Evolutionary conservation across 2,113 vertebrate genomes (phyloP).

Genomic region (Anser cygnoides): DNA sequence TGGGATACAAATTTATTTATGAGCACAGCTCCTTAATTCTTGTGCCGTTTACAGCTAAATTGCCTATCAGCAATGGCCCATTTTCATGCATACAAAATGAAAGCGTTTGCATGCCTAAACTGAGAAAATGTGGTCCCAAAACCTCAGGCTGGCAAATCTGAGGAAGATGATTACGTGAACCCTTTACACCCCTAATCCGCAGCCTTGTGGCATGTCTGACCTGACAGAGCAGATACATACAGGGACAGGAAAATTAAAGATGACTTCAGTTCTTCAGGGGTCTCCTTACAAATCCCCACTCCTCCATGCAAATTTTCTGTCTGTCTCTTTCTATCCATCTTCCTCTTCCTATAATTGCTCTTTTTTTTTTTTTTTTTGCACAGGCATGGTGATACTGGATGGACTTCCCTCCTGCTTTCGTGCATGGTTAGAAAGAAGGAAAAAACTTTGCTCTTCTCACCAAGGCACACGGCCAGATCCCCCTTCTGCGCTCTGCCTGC

Average conservation of each 20-base stretch:
- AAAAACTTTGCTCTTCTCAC: not conserved
- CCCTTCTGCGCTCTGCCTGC: not conserved
- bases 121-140: not conserved
- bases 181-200: not conserved
- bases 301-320: not conserved
- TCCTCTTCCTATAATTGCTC: not conserved
- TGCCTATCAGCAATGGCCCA: not conserved
- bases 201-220: not conserved
- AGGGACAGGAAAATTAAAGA: conserved; percentile 25
- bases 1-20: not conserved
- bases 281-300: not conserved
- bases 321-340: not conserved
- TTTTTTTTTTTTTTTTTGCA: not conserved
- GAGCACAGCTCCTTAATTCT: not conserved
- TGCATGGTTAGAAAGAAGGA: not conserved
- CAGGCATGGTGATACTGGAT: not conserved
- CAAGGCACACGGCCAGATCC: not conserved
- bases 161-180: not conserved
- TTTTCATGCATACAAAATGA: not conserved
- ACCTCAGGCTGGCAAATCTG: not conserved
- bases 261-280: not conserved
- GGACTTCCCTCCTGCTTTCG: not conserved
- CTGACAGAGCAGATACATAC: not conserved
- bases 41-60: not conserved
- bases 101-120: not conserved